Conservation (phyloP, 2,113 vertebrate genomes). For the Chionis minor region DNA sequence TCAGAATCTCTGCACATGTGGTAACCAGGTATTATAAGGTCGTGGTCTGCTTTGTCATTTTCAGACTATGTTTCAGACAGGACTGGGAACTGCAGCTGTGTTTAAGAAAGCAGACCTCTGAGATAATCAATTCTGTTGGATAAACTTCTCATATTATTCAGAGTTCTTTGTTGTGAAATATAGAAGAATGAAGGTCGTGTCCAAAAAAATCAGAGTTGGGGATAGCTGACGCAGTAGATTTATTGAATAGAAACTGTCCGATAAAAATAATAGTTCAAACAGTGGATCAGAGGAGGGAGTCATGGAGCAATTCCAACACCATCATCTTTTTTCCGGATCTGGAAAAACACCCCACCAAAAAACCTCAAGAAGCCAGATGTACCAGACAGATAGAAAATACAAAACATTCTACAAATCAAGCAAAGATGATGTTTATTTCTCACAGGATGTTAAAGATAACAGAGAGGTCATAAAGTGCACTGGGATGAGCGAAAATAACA, state of each 20-base stretch:
- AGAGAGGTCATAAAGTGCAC: neutral
- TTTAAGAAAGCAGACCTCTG: conserved; percentile 8
- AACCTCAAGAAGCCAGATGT: neutral
- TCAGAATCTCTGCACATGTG: neutral
- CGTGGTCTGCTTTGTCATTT: neutral
- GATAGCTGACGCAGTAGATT: neutral
- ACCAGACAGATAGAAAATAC: neutral
- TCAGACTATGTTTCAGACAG: neutral
- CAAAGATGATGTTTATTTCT: neutral
- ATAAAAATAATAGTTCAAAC: conserved; percentile 43
- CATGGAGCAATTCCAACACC: neutral
- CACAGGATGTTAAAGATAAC: neutral
- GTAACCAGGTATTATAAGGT: neutral
- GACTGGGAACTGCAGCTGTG: neutral
- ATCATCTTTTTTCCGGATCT: neutral
- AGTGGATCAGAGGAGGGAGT: neutral
- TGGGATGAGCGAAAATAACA: neutral
- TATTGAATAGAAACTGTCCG: conserved; percentile 1
- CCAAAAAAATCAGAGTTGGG: neutral
- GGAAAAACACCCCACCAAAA: neutral
- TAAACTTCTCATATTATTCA: conserved; percentile 34
- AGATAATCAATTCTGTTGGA: conserved; percentile 15
- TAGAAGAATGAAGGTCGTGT: neutral
- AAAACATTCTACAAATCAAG: neutral
- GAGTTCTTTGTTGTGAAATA: conserved; percentile 23